These are phyloP conservation scores for Callospermophilus lateralis DNA, from an alignment of 2,113 vertebrate species.

Conservation along the genomic window DNA sequence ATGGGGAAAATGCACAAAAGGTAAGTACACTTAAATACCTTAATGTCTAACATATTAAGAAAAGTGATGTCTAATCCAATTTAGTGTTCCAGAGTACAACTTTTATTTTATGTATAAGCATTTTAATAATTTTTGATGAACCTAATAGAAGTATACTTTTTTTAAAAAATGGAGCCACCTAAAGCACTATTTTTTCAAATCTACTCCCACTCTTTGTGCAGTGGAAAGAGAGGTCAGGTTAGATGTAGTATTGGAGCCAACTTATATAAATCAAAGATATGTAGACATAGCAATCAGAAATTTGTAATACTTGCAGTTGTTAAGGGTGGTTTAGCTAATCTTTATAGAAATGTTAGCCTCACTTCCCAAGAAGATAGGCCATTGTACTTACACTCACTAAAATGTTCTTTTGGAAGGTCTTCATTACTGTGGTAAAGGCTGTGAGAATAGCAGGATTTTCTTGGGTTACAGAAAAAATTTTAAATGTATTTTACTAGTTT, in stretches of 20 bases:
- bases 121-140: neutral
- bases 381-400: too few relatives aligned
- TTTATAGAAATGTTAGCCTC: conserved; percentile 32
- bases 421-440: too few relatives aligned
- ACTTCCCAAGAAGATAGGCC: conserved; percentile 4
- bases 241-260: neutral
- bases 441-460: too few relatives aligned
- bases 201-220: neutral
- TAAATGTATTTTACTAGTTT: too few relatives aligned
- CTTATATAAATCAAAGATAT: neutral
- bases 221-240: neutral
- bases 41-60: neutral
- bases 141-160: neutral
- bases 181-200: neutral
- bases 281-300: neutral
- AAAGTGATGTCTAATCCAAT: neutral
- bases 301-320: conserved; percentile 5
- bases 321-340: neutral
- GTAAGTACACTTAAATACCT: conserved; percentile 78
- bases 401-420: too few relatives aligned
- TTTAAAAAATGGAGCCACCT: neutral
- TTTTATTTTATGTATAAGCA: neutral
- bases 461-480: too few relatives aligned
- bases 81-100: neutral
- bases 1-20: conserved; percentile 88